Evolutionary conservation across 2,797 vertebrate species (phyloP), one percentile per base, ranked within the genome.

Genomic region (Acipenser oxyrinchus): DNA sequence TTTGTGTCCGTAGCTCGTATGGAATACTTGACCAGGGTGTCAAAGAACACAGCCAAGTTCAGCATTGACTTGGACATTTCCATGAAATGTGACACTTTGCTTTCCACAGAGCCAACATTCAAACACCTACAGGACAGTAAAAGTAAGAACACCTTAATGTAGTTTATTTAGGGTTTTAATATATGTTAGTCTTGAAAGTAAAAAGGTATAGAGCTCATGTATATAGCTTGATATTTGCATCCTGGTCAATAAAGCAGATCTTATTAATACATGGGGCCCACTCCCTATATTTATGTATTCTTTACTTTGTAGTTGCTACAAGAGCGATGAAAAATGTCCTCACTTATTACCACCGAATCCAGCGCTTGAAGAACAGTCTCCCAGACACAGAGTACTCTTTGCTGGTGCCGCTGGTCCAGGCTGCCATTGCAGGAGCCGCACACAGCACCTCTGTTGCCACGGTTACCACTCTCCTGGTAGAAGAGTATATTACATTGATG

Each of bases 401-500:
- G 10, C 70, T 77, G 48, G 66, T 79, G 11, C 75, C 77, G 59
- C 69, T 76, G 13, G 8, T 73, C 49, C 71, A 76, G 55, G 67
- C 55, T 1, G 61, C 71, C 8, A 48, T 76, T 15, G 64, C 70
- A 13, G n/a, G 51, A 50, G 51, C 62, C 49, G 48, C 62, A 8
- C 68, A 66, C 6, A 65, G 23, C 49, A 62, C 63, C 52, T 68
- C 71, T 1, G 18, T 64, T 48, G 70, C 62, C 37, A 65, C 73
- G 7, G 53, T 72, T 23, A 70, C 70, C 53, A 67, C 69, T 12
- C 52, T 64, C 0, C 58, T 77, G 60, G 72, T 72, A 63, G 74
- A 79, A 62, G 67, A 77, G 59, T 77, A 75, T 66, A 51, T 77
- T 10, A 66, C 70, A 0, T 73, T 77, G 23, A 69, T 76, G 73